Evolutionary conservation across 2,797 vertebrate species (phyloP), one percentile per base, ranked within the genome.

Genomic region (Buceros bicornis): DNA sequence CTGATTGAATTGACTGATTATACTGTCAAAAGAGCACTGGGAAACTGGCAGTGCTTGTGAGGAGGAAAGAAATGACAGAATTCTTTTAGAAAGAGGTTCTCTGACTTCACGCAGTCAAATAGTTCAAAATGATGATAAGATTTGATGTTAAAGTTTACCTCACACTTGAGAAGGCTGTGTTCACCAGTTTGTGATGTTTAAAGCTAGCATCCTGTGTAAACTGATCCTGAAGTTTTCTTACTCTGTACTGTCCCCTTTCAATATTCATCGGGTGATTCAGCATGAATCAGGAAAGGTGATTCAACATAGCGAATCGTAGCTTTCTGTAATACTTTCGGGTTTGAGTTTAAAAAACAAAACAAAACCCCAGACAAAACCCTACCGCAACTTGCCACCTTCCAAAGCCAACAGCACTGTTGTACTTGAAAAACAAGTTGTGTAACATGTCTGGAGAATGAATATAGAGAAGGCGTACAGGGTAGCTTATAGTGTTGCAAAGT

Each of bases 1-100:
- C 97, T 98, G 98, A 98, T 98, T 98, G 98, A 98, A 98, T 98
- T 98, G 98, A 98, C 98, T 98, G 98, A 98, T 98, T 98, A 98
- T 98, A 97, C 98, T 97, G 97, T 98, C 98, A 98, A 97, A 98
- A 95, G 96, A 97, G 96, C 96, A 96, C 90, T 97, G 97, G 96
- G 94, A 97, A 98, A 97, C 96, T 96, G 95, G 97, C 93, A 94
- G 80, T 67, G 88, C 90, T 97, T 97, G 94, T 94, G 94, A 94
- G 87, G 78, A 98, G 96, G 91, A 90, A 97, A 95, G 94, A 96
- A 97, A 97, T 82, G 93, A 97, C 95, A 93, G 88, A 56, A 92
- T 97, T 97, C 90, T 97, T 97, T 97, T 78, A 85, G 62, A 94
- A 96, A 93, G 88, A 92, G 82, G 71, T 94, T 96, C 91, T 89